Base-by-base conservation (phyloP, 1,140 invertebrate genomes). In the Centruroides vittatus region DNA sequence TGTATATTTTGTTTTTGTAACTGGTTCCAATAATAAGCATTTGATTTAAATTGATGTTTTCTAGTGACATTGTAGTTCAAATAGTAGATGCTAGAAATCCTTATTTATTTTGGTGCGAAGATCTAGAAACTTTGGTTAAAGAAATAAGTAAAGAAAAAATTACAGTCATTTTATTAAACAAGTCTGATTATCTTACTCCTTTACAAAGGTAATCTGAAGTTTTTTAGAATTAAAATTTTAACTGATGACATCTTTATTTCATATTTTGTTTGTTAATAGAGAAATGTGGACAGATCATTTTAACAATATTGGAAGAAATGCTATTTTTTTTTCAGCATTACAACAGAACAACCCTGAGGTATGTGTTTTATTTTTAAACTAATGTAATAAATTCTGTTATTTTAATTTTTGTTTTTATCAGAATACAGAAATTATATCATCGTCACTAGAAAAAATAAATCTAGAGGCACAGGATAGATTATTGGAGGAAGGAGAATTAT, bases 31-130 rank as follows among this genome's bases (percentile, higher is more conserved):
- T 23, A 23, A 23, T 23, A 23, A 23, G 2, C 23, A 23, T 23
- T 23, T 23, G 23, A 23, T 23, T 23, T 23, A 23, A 23, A 23
- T 23, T 23, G 23, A 23, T 23, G 3, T 53, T 49, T 67, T 70
- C 56, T 67, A 94, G 92, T 71, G 92, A 99, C 78, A 80, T 99
- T 52, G 77, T 99, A 41, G 83, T 98, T 10, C 92, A 98, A 72
- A 93, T 99, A 67, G 84, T 99, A 0, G 97, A 99, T 80, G 93
- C 91, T 3, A 79, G 97, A 67, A 98, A 99, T 80, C 96, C 96
- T 3, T 73, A 98, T 46, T 74, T 99, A 0, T 99, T 98, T 67
- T 83, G 88, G 12, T 98, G 88, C 76, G 80, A 85, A 69, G 97
- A 99, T 77, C 76, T 99, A n/a, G 93, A 96, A 69, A 78, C 75